A percentile compares a stretch with the other conserved stretches of the same genome.
Evolutionary conservation across 2,113 vertebrate species (phyloP).

Genomic region (Leptodactylus fuscus): DNA sequence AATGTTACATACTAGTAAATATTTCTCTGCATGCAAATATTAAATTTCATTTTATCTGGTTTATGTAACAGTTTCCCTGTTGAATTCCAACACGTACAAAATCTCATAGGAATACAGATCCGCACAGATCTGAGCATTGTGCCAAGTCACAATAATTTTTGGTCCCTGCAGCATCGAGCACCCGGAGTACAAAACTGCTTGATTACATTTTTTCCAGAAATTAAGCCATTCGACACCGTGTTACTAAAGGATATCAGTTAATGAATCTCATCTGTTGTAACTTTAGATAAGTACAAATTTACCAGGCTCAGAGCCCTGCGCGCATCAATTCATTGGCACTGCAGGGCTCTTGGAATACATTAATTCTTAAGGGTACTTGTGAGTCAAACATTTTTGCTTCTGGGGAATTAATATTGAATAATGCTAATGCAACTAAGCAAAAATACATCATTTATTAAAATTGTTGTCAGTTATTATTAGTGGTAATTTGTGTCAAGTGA

Average conservation of each 20-base stretch:
- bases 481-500: slow-evolving; percentile 20
- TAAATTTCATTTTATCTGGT: background rate
- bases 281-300: slow-evolving; percentile 46
- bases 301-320: slow-evolving; percentile 3
- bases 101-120: background rate
- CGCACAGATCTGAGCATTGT: background rate
- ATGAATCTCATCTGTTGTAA: slow-evolving; percentile 58
- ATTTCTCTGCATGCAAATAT: background rate
- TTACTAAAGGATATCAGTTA: slow-evolving; percentile 58
- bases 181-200: slow-evolving; percentile 21
- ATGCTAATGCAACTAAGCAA: slow-evolving; percentile 17
- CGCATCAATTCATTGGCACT: slow-evolving; percentile 37
- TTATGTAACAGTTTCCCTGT: background rate
- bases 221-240: slow-evolving; percentile 41
- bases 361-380: slow-evolving; percentile 46
- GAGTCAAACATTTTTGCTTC: slow-evolving; percentile 35
- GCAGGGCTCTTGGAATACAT: slow-evolving; percentile 47
- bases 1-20: background rate
- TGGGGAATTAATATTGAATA: slow-evolving; percentile 29
- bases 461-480: slow-evolving; percentile 17
- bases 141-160: slow-evolving; percentile 8
- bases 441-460: slow-evolving; percentile 44
- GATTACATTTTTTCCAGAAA: slow-evolving; percentile 45
- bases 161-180: slow-evolving; percentile 27
- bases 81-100: background rate